Evolutionary conservation across 2,113 vertebrate species (phyloP).

Genomic region (Collichthys lucidus): DNA sequence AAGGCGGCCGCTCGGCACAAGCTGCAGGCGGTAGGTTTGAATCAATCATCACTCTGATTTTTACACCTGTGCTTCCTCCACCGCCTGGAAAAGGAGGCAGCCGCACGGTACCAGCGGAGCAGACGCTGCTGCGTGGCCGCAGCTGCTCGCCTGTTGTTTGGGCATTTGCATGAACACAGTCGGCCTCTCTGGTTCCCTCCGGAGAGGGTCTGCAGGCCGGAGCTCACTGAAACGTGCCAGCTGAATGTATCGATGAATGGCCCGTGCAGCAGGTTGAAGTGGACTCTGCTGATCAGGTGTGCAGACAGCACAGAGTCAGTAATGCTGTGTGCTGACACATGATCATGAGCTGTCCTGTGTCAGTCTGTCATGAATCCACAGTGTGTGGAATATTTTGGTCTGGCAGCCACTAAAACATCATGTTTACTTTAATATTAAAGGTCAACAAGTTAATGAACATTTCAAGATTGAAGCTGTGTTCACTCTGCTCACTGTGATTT

Average conservation of each 20-base stretch:
- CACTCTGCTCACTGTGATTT: neutral
- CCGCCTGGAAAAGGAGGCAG: neutral
- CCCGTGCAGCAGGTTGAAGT: too few species aligned
- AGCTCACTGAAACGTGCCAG: neutral
- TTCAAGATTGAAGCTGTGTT: neutral
- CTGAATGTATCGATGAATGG: neutral
- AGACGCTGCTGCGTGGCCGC: conserved; percentile 44
- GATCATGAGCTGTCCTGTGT: rapidly evolving
- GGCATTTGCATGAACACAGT: conserved; percentile 20
- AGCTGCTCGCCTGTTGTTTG: conserved; percentile 60
- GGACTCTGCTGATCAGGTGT: neutral
- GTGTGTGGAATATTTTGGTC: neutral
- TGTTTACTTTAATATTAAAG: neutral
- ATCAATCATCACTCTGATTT: neutral
- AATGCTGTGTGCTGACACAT: too few species aligned
- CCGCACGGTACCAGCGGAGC: conserved; percentile 21
- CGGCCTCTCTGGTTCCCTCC: neutral
- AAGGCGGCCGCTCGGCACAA: conserved; percentile 77
- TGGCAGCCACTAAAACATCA: neutral
- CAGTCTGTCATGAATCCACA: neutral
- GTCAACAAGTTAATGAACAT: neutral
- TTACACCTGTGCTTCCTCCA: conserved; percentile 6
- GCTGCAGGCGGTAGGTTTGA: conserved; percentile 81
- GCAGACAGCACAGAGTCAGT: too few species aligned
- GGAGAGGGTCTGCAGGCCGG: conserved; percentile 11